phyloP scores from a whole-genome alignment of 2,888 invertebrate genomes.

The Nomada fucata region DNA sequence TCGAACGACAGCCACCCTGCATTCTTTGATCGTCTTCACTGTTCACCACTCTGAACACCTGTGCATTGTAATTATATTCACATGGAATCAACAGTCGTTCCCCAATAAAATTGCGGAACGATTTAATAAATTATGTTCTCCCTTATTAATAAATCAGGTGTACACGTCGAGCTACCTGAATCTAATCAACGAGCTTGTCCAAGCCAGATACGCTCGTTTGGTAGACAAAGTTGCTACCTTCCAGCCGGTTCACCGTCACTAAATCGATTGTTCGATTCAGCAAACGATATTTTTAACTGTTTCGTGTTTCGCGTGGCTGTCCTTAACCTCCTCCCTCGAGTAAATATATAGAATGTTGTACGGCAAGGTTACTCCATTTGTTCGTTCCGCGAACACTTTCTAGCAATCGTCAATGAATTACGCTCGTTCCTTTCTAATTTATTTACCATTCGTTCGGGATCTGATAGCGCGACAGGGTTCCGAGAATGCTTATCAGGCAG shows the following conservation, averaged over 20 bases:
- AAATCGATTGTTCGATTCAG: conserved; percentile 41
- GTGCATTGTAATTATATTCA: background rate
- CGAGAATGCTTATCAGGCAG: conserved; percentile 6
- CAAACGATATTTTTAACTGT: conserved; percentile 57
- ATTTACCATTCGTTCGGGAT: conserved; percentile 25
- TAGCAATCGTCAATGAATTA: conserved; percentile 33
- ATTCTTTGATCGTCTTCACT: background rate
- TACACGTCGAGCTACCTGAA: background rate
- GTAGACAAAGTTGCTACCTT: background rate
- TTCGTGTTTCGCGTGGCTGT: conserved; percentile 54
- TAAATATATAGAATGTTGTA: conserved; percentile 9
- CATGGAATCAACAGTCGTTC: background rate
- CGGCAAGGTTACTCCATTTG: conserved; percentile 24
- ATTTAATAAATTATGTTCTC: background rate
- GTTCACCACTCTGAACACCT: background rate
- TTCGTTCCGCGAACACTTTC: conserved; percentile 24
- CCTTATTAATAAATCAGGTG: background rate
- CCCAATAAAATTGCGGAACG: background rate
- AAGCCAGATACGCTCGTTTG: background rate
- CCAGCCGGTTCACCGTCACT: conserved; percentile 7
- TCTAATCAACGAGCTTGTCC: background rate
- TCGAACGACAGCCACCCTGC: no score
- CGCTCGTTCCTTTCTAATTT: conserved; percentile 21
- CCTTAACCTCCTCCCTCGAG: conserved; percentile 53
- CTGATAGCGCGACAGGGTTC: conserved; percentile 9